Evolutionary conservation across 2,113 vertebrate genomes (phyloP).

Genomic region (Isichthys henryi): DNA sequence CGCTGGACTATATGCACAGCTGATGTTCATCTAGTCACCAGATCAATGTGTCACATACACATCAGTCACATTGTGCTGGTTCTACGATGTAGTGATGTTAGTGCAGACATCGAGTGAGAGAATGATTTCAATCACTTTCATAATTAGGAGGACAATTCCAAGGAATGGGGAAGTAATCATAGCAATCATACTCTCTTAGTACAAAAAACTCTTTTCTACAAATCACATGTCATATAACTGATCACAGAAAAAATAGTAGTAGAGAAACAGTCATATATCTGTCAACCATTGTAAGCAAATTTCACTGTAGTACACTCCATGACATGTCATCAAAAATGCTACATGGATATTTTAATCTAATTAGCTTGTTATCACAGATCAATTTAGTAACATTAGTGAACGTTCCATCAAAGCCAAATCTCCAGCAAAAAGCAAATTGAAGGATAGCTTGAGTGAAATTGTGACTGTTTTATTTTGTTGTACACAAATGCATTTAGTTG

Average conservation of each 20-base stretch:
- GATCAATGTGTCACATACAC: not conserved
- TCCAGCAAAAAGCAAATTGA: not conserved
- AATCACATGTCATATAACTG: not conserved
- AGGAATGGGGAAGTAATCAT: not conserved
- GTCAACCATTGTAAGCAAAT: not conserved
- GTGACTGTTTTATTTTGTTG: conserved; percentile 5
- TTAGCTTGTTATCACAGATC: not conserved
- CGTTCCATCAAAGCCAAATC: not conserved
- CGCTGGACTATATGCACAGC: not conserved
- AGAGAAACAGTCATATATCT: not conserved
- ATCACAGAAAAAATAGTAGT: not conserved
- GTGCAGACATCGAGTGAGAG: not conserved
- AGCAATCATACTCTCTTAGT: not conserved
- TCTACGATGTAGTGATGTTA: not conserved
- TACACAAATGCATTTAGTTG: conserved; percentile 13
- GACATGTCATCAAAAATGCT: not conserved
- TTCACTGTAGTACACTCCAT: not conserved
- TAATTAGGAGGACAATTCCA: not conserved
- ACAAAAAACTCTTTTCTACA: not conserved
- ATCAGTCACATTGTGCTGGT: not conserved
- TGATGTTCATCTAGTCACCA: not conserved
- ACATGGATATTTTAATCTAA: not conserved
- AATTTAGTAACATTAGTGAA: not conserved
- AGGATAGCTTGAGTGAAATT: not conserved
- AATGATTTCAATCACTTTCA: not conserved